phyloP scores from a whole-genome alignment of 2,797 vertebrate genomes.

The Chrosomus eos region DNA sequence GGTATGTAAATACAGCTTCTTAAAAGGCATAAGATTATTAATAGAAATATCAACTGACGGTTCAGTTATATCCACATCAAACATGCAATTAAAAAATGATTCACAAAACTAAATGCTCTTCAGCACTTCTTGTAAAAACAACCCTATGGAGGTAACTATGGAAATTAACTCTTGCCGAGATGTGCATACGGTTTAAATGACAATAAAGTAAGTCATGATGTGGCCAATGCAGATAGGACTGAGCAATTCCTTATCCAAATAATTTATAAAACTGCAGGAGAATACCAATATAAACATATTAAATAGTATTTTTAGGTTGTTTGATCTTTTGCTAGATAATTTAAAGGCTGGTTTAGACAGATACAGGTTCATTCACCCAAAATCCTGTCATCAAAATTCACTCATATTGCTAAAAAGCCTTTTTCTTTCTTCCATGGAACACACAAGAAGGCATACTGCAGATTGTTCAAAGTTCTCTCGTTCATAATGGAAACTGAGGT shows the following conservation, averaged over 20 bases:
- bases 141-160: not conserved
- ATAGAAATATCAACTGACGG: not conserved
- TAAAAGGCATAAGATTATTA: not conserved
- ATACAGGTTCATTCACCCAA: not conserved
- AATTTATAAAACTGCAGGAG: not conserved
- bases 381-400: not conserved
- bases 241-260: not conserved
- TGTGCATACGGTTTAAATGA: not conserved
- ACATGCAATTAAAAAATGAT: not conserved
- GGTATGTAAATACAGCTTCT: not conserved
- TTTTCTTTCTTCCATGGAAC: not conserved
- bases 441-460: not conserved
- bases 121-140: not conserved
- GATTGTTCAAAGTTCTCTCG: not conserved
- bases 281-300: not conserved
- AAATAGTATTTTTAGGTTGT: not conserved
- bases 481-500: not conserved
- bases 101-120: not conserved
- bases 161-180: not conserved
- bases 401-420: not conserved
- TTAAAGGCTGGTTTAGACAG: not conserved
- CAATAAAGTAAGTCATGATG: not conserved
- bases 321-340: not conserved
- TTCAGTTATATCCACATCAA: conserved; percentile 5
- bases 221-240: conserved; percentile 11